phyloP scores from a whole-genome alignment of 1,140 invertebrate species.

The Leptinotarsa defecta region DNA sequence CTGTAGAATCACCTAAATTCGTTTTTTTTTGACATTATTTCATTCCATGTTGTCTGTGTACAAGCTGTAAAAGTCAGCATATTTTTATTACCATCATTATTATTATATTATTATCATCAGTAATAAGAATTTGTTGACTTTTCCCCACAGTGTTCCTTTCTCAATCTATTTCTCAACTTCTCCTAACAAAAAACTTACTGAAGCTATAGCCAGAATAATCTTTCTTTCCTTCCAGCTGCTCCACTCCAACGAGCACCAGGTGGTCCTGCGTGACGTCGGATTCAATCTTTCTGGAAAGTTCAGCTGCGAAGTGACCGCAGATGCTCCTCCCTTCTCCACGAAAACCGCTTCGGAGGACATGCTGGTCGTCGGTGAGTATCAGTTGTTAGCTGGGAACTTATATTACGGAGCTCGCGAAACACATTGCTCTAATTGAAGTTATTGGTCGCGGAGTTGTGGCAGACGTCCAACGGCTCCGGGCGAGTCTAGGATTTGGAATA shows the following conservation, averaged over 20 bases:
- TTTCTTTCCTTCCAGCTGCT: constrained; percentile 63
- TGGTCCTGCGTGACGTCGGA: constrained; percentile 71
- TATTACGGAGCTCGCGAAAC: background rate
- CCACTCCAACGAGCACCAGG: constrained; percentile 74
- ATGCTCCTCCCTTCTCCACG: constrained; percentile 75
- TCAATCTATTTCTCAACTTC: no score
- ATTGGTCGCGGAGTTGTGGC: constrained; percentile 4
- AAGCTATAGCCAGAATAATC: background rate
- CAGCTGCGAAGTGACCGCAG: constrained; percentile 84
- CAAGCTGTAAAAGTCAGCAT: no score
- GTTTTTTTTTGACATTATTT: no score
- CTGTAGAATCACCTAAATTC: no score
- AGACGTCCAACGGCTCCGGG: background rate
- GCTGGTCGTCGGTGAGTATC: constrained; percentile 74
- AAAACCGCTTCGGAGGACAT: constrained; percentile 67
- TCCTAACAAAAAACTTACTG: no score
- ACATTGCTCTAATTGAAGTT: constrained; percentile 6
- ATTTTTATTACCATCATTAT: no score
- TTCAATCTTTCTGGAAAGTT: constrained; percentile 78
- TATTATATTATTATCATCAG: no score
- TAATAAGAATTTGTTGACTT: no score
- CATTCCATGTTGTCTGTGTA: no score
- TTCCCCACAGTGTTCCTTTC: no score
- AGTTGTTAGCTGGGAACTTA: constrained; percentile 4
- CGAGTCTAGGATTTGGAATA: background rate